phyloP scores from a whole-genome alignment of 1,140 invertebrate genomes.

The Ridgeia piscesae region DNA sequence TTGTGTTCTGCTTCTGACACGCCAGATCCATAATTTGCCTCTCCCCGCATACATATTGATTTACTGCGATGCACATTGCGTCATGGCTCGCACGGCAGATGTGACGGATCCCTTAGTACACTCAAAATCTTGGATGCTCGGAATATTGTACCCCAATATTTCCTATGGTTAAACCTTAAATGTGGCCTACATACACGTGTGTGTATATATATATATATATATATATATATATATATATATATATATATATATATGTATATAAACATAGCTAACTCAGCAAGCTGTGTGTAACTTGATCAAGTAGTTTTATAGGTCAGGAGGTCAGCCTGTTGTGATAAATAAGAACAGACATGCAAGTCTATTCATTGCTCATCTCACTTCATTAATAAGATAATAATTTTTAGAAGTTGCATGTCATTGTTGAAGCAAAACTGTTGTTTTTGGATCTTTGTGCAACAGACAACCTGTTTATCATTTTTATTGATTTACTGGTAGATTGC shows the following conservation, averaged over 20 bases:
- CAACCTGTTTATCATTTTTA: too few species aligned
- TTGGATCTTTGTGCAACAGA: too few species aligned
- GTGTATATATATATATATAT: too few species aligned
- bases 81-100: not conserved
- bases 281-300: not conserved
- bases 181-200: not conserved
- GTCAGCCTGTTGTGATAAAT: not conserved
- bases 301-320: not conserved
- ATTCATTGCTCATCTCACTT: not conserved
- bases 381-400: not conserved
- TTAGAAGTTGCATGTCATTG: not conserved
- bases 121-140: not conserved
- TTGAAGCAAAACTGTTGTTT: not conserved
- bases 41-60: not conserved
- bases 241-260: too few species aligned
- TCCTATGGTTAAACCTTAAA: not conserved
- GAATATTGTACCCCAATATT: not conserved
- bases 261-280: not conserved
- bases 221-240: too few species aligned
- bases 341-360: not conserved
- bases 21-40: not conserved
- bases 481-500: not conserved
- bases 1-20: not conserved
- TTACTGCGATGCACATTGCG: not conserved
- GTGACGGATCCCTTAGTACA: not conserved